A percentile compares a stretch with the other conserved stretches of the same genome.
These are phyloP conservation scores for Chlamydotis undulata DNA, from an alignment of 2,113 vertebrate species.

Conservation along the genomic window DNA sequence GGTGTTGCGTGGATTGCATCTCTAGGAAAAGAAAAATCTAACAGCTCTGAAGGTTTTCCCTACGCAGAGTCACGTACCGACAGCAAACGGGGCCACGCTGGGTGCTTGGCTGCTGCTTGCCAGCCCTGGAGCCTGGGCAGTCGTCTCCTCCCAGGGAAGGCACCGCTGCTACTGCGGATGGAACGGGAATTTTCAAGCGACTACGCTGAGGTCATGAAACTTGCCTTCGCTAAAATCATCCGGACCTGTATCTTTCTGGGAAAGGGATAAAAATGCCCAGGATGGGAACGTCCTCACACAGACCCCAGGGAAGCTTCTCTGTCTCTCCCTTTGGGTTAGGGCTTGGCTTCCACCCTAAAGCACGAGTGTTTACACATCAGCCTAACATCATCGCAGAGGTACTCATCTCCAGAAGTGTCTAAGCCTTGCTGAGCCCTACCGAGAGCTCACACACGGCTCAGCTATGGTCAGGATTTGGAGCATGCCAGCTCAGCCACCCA, in stretches of 20 bases:
- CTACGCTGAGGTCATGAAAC: background rate
- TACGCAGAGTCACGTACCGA: rapidly evolving
- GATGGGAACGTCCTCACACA: background rate
- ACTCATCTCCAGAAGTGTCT: rapidly evolving
- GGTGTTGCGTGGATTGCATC: rapidly evolving
- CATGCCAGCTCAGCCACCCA: background rate
- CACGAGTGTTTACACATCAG: background rate
- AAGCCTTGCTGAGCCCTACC: background rate
- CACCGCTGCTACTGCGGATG: background rate
- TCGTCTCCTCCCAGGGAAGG: background rate
- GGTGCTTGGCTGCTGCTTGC: background rate
- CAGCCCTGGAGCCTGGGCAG: background rate
- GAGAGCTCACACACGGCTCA: background rate
- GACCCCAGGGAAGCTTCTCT: background rate
- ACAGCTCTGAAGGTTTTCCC: background rate
- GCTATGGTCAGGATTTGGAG: background rate
- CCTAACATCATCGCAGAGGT: rapidly evolving
- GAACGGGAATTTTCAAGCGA: background rate
- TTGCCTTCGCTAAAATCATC: background rate
- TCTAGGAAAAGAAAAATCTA: background rate
- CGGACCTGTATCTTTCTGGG: rapidly evolving
- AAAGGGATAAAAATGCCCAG: background rate
- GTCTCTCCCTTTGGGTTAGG: background rate
- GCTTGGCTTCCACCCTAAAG: background rate
- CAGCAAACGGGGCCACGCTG: background rate